These are phyloP conservation scores for Neostethus bicornis DNA, from an alignment of 2,797 vertebrate genomes.

Conservation along the genomic window DNA sequence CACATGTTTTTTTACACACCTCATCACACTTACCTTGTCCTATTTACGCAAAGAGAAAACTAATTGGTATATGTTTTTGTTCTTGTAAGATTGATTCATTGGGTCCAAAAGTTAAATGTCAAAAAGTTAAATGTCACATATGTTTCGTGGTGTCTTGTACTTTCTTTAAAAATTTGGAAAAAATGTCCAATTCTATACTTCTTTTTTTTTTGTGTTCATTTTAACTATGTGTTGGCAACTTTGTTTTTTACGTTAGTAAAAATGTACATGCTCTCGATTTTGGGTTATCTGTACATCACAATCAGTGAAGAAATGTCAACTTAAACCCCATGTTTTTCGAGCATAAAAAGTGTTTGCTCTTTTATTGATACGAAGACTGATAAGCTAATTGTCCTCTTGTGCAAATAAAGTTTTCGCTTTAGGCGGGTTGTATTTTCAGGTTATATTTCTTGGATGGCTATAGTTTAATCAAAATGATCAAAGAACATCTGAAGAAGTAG, in stretches of 20 bases:
- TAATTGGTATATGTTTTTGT: conserved; percentile 33
- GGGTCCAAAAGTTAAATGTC: not conserved
- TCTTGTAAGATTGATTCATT: conserved; percentile 1
- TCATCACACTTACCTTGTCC: conserved; percentile 61
- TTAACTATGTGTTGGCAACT: not conserved
- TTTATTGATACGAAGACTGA: conserved; percentile 4
- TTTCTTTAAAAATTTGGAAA: not conserved
- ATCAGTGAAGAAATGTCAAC: not conserved
- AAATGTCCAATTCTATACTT: not conserved
- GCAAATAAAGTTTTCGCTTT: conserved; percentile 6
- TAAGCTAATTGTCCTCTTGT: conserved; percentile 5
- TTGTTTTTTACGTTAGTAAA: conserved; percentile 6
- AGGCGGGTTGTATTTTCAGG: no score
- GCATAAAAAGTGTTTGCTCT: not conserved
- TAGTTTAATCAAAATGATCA: conserved; percentile 54
- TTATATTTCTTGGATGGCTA: conserved; percentile 39
- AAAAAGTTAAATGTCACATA: not conserved
- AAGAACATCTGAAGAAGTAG: conserved; percentile 51
- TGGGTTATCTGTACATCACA: not conserved
- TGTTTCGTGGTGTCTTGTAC: not conserved
- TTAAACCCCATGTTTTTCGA: not conserved
- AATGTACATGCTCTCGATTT: conserved; percentile 9
- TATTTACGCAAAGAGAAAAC: conserved; percentile 51
- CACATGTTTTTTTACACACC: conserved; percentile 64
- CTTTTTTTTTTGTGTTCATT: conserved; percentile 6